phyloP scores from a whole-genome alignment of 2,888 invertebrate genomes.

The Cryptocephalus moraei region DNA sequence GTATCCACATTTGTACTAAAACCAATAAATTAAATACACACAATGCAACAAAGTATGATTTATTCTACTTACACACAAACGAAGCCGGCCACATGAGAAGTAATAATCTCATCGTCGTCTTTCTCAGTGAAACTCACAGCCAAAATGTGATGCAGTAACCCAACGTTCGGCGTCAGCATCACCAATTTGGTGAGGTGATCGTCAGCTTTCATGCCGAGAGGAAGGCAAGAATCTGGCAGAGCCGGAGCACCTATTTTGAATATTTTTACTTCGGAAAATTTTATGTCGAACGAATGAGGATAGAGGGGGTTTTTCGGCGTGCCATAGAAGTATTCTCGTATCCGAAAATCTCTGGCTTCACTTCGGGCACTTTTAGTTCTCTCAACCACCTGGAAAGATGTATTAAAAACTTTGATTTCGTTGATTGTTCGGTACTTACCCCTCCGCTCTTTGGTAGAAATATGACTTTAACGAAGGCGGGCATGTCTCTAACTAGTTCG shows the following conservation, averaged over 20 bases:
- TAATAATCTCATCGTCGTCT: slow-evolving; percentile 75
- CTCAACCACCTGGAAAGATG: slow-evolving; percentile 64
- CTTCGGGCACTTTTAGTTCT: slow-evolving; percentile 59
- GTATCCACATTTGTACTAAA: slow-evolving; percentile 81
- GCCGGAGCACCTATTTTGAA: slow-evolving; percentile 92
- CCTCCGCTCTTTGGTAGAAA: slow-evolving; percentile 77
- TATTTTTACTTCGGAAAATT: slow-evolving; percentile 79
- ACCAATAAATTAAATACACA: slow-evolving; percentile 16
- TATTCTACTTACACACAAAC: slow-evolving; percentile 72
- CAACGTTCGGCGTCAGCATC: slow-evolving; percentile 61
- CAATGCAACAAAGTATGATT: slow-evolving; percentile 1
- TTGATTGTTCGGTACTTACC: slow-evolving; percentile 42
- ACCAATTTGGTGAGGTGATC: slow-evolving; percentile 89
- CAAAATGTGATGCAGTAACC: slow-evolving; percentile 77
- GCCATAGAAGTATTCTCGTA: slow-evolving; percentile 95
- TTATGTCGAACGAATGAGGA: slow-evolving; percentile 91
- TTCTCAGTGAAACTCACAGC: slow-evolving; percentile 80
- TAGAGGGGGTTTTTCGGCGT: slow-evolving; percentile 59
- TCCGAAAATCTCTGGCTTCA: slow-evolving; percentile 68
- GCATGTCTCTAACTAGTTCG: slow-evolving; percentile 88
- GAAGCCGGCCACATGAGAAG: slow-evolving; percentile 82
- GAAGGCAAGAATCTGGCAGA: slow-evolving; percentile 92
- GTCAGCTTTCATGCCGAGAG: slow-evolving; percentile 87
- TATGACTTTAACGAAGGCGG: slow-evolving; percentile 80
- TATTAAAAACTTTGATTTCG: slow-evolving; percentile 5